Evolutionary conservation across 1,140 invertebrate species (phyloP).

Genomic region (Drosophila sproati): DNA sequence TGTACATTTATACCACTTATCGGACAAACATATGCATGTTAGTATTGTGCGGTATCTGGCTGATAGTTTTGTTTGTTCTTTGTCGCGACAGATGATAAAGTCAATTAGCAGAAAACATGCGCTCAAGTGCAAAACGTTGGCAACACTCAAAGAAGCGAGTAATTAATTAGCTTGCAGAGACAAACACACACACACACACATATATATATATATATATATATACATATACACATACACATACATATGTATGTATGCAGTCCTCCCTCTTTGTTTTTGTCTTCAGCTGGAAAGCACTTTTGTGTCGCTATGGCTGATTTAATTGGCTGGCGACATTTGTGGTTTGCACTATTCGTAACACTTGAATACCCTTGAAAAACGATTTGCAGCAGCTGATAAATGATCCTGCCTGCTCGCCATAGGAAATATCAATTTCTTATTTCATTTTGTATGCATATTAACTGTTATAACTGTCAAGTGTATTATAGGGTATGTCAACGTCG

Average conservation of each 20-base stretch:
- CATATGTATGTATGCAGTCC: too few species aligned
- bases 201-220: too few species aligned
- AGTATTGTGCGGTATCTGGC: conserved; percentile 19
- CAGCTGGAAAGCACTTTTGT: conserved; percentile 1
- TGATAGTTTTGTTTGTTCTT: conserved; percentile 76
- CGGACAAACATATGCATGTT: conserved; percentile 8
- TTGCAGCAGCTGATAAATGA: background rate
- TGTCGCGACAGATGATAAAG: conserved; percentile 71
- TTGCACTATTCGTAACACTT: conserved; percentile 1
- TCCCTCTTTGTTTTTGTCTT: conserved; percentile 1
- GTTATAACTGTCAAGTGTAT: too few species aligned
- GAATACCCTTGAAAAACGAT: conserved; percentile 9
- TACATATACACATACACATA: background rate
- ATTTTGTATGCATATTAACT: too few species aligned
- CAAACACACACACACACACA: background rate
- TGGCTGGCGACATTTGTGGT: conserved; percentile 28
- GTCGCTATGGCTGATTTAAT: conserved; percentile 19
- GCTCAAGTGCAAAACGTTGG: conserved; percentile 52
- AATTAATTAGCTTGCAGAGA: conserved; percentile 67
- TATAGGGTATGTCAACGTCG: background rate
- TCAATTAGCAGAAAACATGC: conserved; percentile 74
- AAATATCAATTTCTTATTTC: too few species aligned
- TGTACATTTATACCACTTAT: conserved; percentile 3
- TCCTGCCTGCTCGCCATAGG: too few species aligned
- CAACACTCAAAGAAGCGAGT: conserved; percentile 39